Evolutionary conservation across 2,888 invertebrate species (phyloP).

Genomic region (Prostheceraeus crozeri): DNA sequence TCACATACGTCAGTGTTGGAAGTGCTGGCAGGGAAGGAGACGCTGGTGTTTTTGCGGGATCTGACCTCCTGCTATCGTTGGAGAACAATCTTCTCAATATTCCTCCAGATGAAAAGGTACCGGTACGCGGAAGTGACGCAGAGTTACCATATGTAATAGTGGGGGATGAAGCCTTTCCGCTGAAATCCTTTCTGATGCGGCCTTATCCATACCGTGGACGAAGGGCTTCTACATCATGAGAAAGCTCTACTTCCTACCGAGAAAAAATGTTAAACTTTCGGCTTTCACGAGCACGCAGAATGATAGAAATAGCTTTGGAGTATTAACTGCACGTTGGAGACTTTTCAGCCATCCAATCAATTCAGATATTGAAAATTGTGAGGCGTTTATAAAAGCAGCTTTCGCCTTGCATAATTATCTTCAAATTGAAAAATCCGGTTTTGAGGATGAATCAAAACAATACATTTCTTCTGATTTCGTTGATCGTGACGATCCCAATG

Average conservation of each 20-base stretch:
- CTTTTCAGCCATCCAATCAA: slow-evolving; percentile 13
- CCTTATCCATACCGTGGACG: slow-evolving; percentile 7
- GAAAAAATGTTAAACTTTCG: slow-evolving; percentile 7
- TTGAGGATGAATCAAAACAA: neutral
- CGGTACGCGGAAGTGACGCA: neutral
- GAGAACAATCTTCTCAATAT: slow-evolving; percentile 3
- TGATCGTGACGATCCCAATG: slow-evolving; percentile 3
- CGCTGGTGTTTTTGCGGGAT: neutral
- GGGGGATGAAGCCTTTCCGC: slow-evolving; percentile 7
- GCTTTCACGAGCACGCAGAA: slow-evolving; percentile 6
- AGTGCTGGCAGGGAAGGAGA: slow-evolving; percentile 17
- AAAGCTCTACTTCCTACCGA: neutral
- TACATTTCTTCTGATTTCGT: slow-evolving; percentile 15
- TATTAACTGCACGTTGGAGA: slow-evolving; percentile 6
- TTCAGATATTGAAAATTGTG: slow-evolving; percentile 6
- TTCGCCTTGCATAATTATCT: slow-evolving; percentile 5
- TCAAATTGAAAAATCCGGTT: neutral
- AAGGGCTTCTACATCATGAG: too few species aligned
- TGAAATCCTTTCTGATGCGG: slow-evolving; percentile 1
- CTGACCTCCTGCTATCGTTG: neutral
- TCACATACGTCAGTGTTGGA: slow-evolving; percentile 2
- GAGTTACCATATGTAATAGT: slow-evolving; percentile 6
- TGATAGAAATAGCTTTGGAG: slow-evolving; percentile 4
- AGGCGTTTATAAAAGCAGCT: slow-evolving; percentile 1
- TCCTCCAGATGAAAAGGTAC: neutral